phyloP scores from a whole-genome alignment of 2,888 invertebrate species.

The Agonum fuliginosum region DNA sequence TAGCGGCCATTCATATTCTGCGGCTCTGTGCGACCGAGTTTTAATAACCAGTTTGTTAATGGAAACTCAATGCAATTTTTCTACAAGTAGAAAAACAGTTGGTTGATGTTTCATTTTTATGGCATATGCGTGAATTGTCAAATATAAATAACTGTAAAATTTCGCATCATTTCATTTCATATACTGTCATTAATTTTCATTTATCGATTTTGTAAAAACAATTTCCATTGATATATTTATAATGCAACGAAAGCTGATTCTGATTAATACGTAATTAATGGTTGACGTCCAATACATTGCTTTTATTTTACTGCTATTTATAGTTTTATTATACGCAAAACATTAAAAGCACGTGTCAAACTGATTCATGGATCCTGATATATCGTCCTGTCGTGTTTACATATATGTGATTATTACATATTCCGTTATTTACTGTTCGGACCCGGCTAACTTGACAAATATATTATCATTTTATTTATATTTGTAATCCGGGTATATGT shows the following conservation, averaged over 20 bases:
- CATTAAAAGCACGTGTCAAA: slow-evolving; percentile 53
- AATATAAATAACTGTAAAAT: slow-evolving; percentile 43
- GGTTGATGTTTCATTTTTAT: slow-evolving; percentile 36
- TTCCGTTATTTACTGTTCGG: slow-evolving; percentile 32
- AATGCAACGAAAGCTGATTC: slow-evolving; percentile 49
- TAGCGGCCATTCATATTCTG: background rate
- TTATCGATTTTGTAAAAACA: slow-evolving; percentile 49
- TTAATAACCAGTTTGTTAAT: slow-evolving; percentile 32
- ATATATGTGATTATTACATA: slow-evolving; percentile 46
- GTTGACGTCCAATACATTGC: slow-evolving; percentile 17
- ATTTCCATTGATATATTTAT: slow-evolving; percentile 48
- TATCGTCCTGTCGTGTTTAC: slow-evolving; percentile 41
- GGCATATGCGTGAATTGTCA: slow-evolving; percentile 25
- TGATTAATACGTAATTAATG: slow-evolving; percentile 54
- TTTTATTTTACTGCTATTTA: slow-evolving; percentile 57
- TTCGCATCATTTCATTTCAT: slow-evolving; percentile 24
- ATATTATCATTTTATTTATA: slow-evolving; percentile 23
- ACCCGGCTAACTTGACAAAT: slow-evolving; percentile 43
- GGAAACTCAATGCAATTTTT: slow-evolving; percentile 8
- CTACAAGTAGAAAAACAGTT: slow-evolving; percentile 18
- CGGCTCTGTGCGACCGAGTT: slow-evolving; percentile 11
- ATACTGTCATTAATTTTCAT: slow-evolving; percentile 40
- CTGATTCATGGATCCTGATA: slow-evolving; percentile 49
- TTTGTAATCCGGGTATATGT: slow-evolving; percentile 4
- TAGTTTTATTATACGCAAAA: slow-evolving; percentile 54